phyloP scores from a whole-genome alignment of 2,113 vertebrate species.

The Elephas maximus region DNA sequence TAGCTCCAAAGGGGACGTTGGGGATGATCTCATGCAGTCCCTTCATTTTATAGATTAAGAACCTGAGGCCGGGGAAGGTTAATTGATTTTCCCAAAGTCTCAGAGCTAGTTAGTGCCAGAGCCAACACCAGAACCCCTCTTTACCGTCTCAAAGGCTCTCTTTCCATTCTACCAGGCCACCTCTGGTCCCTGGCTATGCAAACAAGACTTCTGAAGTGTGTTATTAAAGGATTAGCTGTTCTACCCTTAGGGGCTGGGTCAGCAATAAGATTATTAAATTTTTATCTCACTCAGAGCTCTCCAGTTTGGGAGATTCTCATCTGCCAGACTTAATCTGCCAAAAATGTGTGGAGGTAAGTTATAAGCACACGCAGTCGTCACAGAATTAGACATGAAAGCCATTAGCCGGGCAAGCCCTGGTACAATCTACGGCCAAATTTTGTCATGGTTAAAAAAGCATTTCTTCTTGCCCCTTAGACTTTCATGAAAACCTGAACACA shows the following conservation, averaged over 20 bases:
- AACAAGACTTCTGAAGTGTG: constrained; percentile 68
- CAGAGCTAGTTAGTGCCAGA: constrained; percentile 76
- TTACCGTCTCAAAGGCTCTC: background rate
- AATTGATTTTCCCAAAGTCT: constrained; percentile 80
- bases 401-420: constrained; percentile 60
- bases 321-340: constrained; percentile 79
- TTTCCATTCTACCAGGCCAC: background rate
- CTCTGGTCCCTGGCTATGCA: background rate
- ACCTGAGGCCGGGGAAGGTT: constrained; percentile 73
- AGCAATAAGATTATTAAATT: constrained; percentile 86
- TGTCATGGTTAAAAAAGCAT: constrained; percentile 39
- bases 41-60: constrained; percentile 74
- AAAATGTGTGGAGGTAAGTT: constrained; percentile 67
- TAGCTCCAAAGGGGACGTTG: constrained; percentile 49
- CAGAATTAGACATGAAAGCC: constrained; percentile 73
- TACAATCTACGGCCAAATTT: constrained; percentile 63
- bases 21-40: constrained; percentile 67
- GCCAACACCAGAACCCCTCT: constrained; percentile 19
- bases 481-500: constrained; percentile 4
- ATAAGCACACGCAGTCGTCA: constrained; percentile 45
- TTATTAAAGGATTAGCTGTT: constrained; percentile 81
- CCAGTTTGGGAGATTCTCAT: constrained; percentile 70
- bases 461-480: constrained; percentile 54
- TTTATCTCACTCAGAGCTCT: constrained; percentile 77
- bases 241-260: constrained; percentile 74